phyloP scores from a whole-genome alignment of 2,113 vertebrate genomes.

The Capreolus pygargus region DNA sequence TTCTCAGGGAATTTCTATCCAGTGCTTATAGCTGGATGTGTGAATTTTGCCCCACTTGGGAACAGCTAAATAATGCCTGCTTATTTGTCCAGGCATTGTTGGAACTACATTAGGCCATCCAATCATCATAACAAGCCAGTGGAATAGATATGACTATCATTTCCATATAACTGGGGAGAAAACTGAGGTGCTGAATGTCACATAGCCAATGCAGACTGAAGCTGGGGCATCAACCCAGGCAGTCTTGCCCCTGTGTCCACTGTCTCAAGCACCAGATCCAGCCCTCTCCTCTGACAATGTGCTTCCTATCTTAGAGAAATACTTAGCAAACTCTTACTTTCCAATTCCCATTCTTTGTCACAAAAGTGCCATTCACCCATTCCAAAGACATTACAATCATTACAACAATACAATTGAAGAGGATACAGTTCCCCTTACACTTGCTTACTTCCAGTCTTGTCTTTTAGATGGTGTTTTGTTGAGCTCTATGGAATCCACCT shows the following conservation, averaged over 20 bases:
- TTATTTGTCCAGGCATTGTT: background rate
- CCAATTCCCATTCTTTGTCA: background rate
- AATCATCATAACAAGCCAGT: background rate
- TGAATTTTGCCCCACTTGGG: background rate
- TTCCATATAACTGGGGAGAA: background rate
- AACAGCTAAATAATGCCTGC: background rate
- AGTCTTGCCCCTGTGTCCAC: background rate
- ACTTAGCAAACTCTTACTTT: background rate
- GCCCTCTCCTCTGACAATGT: background rate
- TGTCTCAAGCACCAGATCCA: background rate
- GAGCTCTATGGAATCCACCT: background rate
- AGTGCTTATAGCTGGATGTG: background rate
- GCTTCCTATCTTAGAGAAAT: background rate
- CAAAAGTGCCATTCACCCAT: background rate
- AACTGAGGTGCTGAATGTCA: background rate
- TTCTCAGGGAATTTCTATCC: background rate
- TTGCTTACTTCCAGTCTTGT: background rate
- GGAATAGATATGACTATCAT: background rate
- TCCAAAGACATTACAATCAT: background rate
- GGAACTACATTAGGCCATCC: background rate
- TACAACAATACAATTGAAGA: background rate
- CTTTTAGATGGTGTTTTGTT: background rate
- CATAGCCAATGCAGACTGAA: background rate
- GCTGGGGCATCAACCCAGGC: background rate
- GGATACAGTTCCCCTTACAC: background rate